phyloP scores from a whole-genome alignment of 2,113 vertebrate species.

The Indri indri region DNA sequence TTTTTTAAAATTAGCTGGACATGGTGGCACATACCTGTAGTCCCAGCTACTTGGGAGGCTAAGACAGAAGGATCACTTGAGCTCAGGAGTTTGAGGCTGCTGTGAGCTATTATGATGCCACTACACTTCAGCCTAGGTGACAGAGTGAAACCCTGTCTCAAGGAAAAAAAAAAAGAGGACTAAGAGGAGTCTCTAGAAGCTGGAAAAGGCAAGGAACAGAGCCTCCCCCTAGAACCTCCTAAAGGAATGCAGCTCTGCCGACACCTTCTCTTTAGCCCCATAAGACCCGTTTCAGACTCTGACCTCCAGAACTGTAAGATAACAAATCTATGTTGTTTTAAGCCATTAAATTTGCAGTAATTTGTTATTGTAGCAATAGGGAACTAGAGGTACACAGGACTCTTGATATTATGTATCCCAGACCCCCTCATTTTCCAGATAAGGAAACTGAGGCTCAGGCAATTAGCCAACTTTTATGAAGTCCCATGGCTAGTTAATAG shows the following conservation, averaged over 20 bases:
- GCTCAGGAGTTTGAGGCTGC: too few species aligned
- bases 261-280: accelerated
- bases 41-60: too few species aligned
- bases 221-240: not conserved
- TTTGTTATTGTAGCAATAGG: not conserved
- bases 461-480: not conserved
- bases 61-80: too few species aligned
- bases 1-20: too few species aligned
- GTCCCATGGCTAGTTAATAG: not conserved
- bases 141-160: too few species aligned
- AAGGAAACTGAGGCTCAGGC: not conserved
- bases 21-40: too few species aligned
- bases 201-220: not conserved
- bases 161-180: too few species aligned
- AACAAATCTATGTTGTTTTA: not conserved
- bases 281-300: not conserved
- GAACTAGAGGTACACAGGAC: not conserved
- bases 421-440: not conserved
- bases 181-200: not conserved
- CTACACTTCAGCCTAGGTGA: too few species aligned
- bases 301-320: not conserved
- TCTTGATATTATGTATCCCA: not conserved
- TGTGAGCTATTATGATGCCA: too few species aligned
- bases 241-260: not conserved
- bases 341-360: not conserved